These are phyloP conservation scores for Tuberolachnus salignus DNA, from an alignment of 2,888 invertebrate species.

Conservation along the genomic window DNA sequence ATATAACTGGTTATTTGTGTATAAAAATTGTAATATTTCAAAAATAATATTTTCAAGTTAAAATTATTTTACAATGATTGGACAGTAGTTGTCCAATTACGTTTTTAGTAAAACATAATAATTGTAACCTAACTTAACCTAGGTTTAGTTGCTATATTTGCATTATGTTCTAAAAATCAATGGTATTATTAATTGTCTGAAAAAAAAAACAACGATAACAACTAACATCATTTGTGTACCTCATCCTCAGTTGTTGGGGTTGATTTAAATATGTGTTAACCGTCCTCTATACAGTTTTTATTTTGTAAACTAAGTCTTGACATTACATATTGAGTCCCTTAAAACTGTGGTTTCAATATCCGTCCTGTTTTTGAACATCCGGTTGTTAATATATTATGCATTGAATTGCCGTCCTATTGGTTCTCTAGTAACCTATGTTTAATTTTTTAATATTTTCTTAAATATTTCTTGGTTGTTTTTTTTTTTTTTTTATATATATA, in stretches of 20 bases:
- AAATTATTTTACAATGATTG: too few species aligned
- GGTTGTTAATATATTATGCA: conserved; percentile 51
- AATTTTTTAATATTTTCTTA: conserved; percentile 46
- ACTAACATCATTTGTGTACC: conserved; percentile 31
- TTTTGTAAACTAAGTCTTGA: conserved; percentile 43
- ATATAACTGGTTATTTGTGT: too few species aligned
- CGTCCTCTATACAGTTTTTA: conserved; percentile 49
- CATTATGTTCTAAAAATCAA: too few species aligned
- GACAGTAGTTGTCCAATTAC: too few species aligned
- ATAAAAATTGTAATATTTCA: too few species aligned
- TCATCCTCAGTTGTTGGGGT: neutral
- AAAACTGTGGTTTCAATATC: conserved; percentile 47
- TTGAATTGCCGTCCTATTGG: conserved; percentile 53
- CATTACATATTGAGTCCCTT: conserved; percentile 51
- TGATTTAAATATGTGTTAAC: conserved; percentile 41
- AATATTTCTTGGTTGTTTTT: conserved; percentile 34
- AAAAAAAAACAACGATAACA: conserved; percentile 21
- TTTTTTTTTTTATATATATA: neutral
- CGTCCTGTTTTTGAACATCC: conserved; percentile 46
- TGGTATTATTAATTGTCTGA: conserved; percentile 19
- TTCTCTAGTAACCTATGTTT: conserved; percentile 48
- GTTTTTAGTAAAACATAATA: too few species aligned
- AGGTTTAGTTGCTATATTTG: too few species aligned
- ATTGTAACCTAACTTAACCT: too few species aligned
- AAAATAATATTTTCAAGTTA: too few species aligned